Conservation (phyloP, 1,140 invertebrate genomes). For the Brachionus plicatilis region DNA sequence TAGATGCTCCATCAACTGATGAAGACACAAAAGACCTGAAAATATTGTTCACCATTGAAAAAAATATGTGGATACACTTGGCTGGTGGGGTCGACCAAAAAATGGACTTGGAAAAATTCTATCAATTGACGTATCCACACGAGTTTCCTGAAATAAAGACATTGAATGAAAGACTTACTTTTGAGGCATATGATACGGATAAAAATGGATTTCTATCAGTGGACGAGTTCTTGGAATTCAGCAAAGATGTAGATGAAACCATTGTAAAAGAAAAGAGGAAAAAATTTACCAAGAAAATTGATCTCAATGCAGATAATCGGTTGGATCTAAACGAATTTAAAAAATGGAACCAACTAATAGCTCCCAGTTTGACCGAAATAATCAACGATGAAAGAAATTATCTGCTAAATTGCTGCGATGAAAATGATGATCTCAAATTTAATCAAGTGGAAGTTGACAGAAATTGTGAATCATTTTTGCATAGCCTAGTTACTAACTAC, state of each 20-base stretch:
- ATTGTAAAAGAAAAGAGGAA: background rate
- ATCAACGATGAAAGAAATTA: constrained; percentile 19
- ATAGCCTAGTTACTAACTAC: constrained; percentile 24
- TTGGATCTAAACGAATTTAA: background rate
- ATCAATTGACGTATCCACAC: background rate
- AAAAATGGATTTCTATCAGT: background rate
- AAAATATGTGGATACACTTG: constrained; percentile 5
- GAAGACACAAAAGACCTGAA: background rate
- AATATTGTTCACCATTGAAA: background rate
- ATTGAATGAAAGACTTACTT: background rate
- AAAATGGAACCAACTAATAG: background rate
- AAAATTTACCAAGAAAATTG: constrained; percentile 9
- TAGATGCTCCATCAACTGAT: background rate
- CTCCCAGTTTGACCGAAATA: background rate
- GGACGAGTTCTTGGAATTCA: constrained; percentile 11
- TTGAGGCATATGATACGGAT: constrained; percentile 8
- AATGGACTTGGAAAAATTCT: background rate
- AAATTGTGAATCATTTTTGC: constrained; percentile 27
- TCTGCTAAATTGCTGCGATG: constrained; percentile 3
- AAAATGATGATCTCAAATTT: background rate
- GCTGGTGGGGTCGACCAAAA: background rate
- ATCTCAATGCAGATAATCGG: background rate
- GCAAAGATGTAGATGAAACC: constrained; percentile 19
- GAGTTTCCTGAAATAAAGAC: constrained; percentile 1
- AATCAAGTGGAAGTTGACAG: background rate